Percentiles rank a stretch among this genome's conserved stretches.
Conservation (phyloP, 2,797 vertebrate species). For the Mastacembelus armatus region DNA sequence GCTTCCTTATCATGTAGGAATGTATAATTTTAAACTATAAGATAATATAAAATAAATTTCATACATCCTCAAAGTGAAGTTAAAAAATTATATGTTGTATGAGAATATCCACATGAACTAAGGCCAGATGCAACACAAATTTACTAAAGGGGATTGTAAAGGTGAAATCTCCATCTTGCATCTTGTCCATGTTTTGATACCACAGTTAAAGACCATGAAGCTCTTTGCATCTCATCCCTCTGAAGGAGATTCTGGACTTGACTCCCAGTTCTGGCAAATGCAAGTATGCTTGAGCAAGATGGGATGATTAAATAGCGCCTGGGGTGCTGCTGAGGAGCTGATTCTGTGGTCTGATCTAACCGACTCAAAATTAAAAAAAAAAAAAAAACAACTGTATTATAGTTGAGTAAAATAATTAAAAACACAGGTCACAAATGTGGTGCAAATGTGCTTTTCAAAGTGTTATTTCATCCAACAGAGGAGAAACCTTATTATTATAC, state of each 20-base stretch:
- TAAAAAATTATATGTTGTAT: too few species aligned
- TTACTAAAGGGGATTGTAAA: background rate
- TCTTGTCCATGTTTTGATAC: slow-evolving; percentile 4
- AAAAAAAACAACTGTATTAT: too few species aligned
- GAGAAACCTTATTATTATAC: background rate
- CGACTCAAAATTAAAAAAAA: background rate
- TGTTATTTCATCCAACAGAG: background rate
- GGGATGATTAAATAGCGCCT: background rate
- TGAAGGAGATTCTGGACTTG: background rate
- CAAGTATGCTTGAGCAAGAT: slow-evolving; percentile 25
- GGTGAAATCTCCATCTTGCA: background rate
- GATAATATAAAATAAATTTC: too few species aligned
- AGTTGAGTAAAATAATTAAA: too few species aligned
- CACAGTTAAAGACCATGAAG: background rate
- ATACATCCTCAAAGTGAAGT: too few species aligned
- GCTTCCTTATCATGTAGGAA: slow-evolving; percentile 13
- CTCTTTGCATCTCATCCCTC: slow-evolving; percentile 9
- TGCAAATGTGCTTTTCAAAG: background rate
- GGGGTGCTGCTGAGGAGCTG: background rate
- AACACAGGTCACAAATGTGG: background rate
- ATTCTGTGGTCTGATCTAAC: background rate
- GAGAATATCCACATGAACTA: too few species aligned
- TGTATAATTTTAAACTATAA: too few species aligned
- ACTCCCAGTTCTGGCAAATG: slow-evolving; percentile 9
- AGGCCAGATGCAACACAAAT: background rate